Evolutionary conservation across 2,797 vertebrate genomes (phyloP), one percentile per base, ranked within the genome.

Genomic region (Cheirogaleus major): DNA sequence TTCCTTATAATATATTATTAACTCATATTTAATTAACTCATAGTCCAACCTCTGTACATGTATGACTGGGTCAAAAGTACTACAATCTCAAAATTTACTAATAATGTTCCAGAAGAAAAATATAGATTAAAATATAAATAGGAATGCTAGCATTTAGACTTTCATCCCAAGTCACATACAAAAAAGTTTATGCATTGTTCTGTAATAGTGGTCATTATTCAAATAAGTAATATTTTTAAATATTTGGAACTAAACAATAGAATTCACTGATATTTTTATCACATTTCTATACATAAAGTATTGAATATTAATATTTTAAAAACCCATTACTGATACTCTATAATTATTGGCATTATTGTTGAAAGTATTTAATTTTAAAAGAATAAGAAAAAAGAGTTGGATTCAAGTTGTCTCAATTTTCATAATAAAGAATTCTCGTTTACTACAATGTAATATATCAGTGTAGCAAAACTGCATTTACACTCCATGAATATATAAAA

Each of bases 1-100:
- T 99, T 99, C 98, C 98, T 98, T 98, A 98, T 98, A 99, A 99
- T 99, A 99, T 99, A 98, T 98, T 98, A 99, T 99, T 99, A 99
- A 99, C 98, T 98, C 97, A 95, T 98, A 99, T 99, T 99, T 99
- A 99, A 99, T 99, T 99, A 99, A 98, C 98, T 99, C 85, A 12
- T 96, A 98, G 98, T 97, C 98, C 98, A 98, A 98, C 96, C 97
- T 98, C 97, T 96, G 96, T 98, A 98, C 96, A 95, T 98, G 97
- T 98, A 98, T 98, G 98, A 98, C 98, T 98, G 98, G 98, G 98
- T 99, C 98, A 98, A 98, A 98, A 98, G 97, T 98, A 98, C 98
- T 97, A 88, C 98, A 98, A 98, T 98, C 98, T 98, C 97, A 98
- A 97, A 98, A 98, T 98, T 98, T 99, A 98, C 98, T 98, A 98